Conservation (phyloP, 2,113 vertebrate genomes). For the Sander lucioperca region DNA sequence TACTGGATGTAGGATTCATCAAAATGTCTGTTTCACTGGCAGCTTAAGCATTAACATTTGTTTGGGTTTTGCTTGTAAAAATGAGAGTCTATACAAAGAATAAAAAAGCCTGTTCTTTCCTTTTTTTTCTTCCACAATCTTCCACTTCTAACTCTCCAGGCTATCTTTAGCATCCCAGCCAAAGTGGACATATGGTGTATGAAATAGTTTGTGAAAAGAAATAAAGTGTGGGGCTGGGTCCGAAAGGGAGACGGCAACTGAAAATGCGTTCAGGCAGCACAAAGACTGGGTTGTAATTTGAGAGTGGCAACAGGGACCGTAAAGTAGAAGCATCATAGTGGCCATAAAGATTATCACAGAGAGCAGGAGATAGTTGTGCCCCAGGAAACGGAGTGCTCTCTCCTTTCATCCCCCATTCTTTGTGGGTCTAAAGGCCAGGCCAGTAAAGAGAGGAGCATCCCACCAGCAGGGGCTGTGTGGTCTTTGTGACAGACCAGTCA, state of each 20-base stretch:
- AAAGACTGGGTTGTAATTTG: conserved; percentile 40
- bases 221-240: not conserved
- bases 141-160: conserved; percentile 44
- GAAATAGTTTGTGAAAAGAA: conserved; percentile 19
- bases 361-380: conserved; percentile 63
- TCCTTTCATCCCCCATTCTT: conserved; percentile 68
- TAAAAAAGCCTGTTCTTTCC: conserved; percentile 2
- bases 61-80: conserved; percentile 25
- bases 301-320: conserved; percentile 16
- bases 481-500: conserved; percentile 27
- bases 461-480: conserved; percentile 30
- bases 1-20: conserved; percentile 9
- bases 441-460: conserved; percentile 40
- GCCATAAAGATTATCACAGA: conserved; percentile 66
- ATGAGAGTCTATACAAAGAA: conserved; percentile 2
- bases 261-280: not conserved
- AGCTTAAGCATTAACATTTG: conserved; percentile 14
- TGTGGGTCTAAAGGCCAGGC: conserved; percentile 61
- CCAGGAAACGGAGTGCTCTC: conserved; percentile 56
- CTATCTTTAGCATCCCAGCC: conserved; percentile 43
- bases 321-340: conserved; percentile 46
- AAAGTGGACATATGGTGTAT: conserved; percentile 63
- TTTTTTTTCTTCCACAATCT: not conserved
- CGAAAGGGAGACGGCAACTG: not conserved
- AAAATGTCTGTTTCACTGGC: conserved; percentile 10